Evolutionary conservation across 2,113 vertebrate species (phyloP), one percentile per base, ranked within the genome.

Genomic region (Lamprotornis superbus): DNA sequence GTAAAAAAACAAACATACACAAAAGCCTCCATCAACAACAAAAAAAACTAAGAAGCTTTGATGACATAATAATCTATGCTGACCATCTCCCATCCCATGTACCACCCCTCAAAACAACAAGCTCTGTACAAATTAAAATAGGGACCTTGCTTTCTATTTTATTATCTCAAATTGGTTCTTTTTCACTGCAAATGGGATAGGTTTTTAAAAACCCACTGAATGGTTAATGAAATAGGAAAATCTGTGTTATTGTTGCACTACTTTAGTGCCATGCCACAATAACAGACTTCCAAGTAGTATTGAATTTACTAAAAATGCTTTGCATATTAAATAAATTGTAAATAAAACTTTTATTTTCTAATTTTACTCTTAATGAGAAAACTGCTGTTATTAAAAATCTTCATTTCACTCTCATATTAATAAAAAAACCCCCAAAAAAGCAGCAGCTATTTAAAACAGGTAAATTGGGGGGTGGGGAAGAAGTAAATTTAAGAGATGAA

Each of bases 361-460:
- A 61, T 42, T 74, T 74, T 31, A 4, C 7, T 74, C 21, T 52
- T 74, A 47, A 73, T 74, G 22, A 70, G 64, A 75, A 57, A 83
- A 78, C 39, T 10, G 4, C 7, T 31, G 10, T 50, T 77, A 76
- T 12, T 35, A 82, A 75, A 81, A 90, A 82, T n/a, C 9, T n/a
- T 73, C 2, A 81, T 74, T 78, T 68, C 14, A 50, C 15, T 82
- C 13, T 46, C 37, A n/a, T 42, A 18, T 42, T 68, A 64, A 28
- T 11, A 6, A 30, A 42, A 56, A 28, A 11, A 2, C 0, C 1
- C 39, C 39, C 10, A 7, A 47, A 50, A 47, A 20, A 47, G 5
- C 39, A 55, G n/a, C 25, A 61, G 12, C 6, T 30, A 53, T 44
- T 87, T 70, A 46, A 42, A 42, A 42, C 6, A 42, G 5, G 11